Conservation (phyloP, 1,140 invertebrate genomes). For the Bicyclus anynana region DNA sequence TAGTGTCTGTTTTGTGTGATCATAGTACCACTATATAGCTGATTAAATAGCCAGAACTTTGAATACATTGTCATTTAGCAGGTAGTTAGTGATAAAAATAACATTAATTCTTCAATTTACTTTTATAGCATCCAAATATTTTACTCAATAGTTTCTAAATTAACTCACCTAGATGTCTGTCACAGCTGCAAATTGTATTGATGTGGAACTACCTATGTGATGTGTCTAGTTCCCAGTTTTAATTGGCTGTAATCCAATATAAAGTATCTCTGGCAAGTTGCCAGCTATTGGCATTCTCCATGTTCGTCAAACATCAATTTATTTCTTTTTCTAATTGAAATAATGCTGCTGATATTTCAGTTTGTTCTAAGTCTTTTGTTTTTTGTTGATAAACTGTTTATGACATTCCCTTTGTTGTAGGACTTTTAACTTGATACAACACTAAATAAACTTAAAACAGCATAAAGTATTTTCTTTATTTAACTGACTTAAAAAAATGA, state of each 20-base stretch:
- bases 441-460: too few species aligned
- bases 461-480: too few species aligned
- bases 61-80: too few species aligned
- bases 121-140: too few species aligned
- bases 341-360: conserved; percentile 37
- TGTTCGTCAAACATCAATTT: conserved; percentile 71
- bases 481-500: too few species aligned
- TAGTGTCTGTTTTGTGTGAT: too few species aligned
- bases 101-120: too few species aligned
- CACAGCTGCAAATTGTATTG: conserved; percentile 54
- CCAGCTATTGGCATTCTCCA: conserved; percentile 63
- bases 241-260: conserved; percentile 75
- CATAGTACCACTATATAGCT: too few species aligned
- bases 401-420: not conserved
- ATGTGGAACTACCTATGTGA: conserved; percentile 37
- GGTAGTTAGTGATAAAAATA: too few species aligned
- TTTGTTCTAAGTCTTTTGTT: not conserved
- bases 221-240: conserved; percentile 42
- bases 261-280: conserved; percentile 63
- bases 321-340: conserved; percentile 65
- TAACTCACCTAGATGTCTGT: conserved; percentile 49
- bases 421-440: not conserved
- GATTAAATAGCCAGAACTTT: too few species aligned
- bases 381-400: not conserved
- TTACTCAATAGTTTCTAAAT: conserved; percentile 38